Evolutionary conservation across 2,113 vertebrate genomes (phyloP).

Genomic region (Machaerirhynchus nigripectus): DNA sequence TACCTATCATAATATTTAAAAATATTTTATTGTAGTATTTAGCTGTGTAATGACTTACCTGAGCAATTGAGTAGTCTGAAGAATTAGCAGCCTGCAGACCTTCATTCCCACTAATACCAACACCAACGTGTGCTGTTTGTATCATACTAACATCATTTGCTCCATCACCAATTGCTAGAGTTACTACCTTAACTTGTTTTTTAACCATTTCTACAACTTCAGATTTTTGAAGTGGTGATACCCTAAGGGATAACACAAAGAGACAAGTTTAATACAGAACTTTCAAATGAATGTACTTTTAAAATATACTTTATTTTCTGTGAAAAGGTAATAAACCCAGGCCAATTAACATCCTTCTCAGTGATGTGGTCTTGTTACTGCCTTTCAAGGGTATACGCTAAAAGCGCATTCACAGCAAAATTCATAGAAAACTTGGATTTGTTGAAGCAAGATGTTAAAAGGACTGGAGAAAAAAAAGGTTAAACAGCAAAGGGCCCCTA

Average conservation of each 20-base stretch:
- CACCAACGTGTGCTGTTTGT: slow-evolving; percentile 94
- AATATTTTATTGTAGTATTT: background rate
- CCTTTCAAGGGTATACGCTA: background rate
- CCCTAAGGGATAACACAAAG: slow-evolving; percentile 72
- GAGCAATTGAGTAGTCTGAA: slow-evolving; percentile 98
- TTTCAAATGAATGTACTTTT: background rate
- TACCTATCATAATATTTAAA: background rate
- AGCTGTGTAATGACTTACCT: slow-evolving; percentile 71
- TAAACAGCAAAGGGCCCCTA: background rate
- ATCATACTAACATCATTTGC: slow-evolving; percentile 99
- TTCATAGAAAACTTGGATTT: background rate
- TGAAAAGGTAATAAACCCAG: background rate
- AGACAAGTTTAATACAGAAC: background rate
- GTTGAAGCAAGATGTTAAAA: background rate
- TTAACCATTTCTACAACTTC: slow-evolving; percentile 99
- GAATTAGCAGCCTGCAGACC: slow-evolving; percentile 97
- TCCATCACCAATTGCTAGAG: slow-evolving; percentile 93
- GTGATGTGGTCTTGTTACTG: accelerated
- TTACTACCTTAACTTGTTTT: slow-evolving; percentile 96
- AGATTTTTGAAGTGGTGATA: slow-evolving; percentile 97
- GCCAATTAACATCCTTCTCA: background rate
- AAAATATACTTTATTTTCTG: background rate
- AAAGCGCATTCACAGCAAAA: background rate
- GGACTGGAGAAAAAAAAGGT: background rate
- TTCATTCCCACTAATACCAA: slow-evolving; percentile 97